These are phyloP conservation scores for Druon quercuslanigerum DNA, from an alignment of 1,140 invertebrate species.

Conservation along the genomic window DNA sequence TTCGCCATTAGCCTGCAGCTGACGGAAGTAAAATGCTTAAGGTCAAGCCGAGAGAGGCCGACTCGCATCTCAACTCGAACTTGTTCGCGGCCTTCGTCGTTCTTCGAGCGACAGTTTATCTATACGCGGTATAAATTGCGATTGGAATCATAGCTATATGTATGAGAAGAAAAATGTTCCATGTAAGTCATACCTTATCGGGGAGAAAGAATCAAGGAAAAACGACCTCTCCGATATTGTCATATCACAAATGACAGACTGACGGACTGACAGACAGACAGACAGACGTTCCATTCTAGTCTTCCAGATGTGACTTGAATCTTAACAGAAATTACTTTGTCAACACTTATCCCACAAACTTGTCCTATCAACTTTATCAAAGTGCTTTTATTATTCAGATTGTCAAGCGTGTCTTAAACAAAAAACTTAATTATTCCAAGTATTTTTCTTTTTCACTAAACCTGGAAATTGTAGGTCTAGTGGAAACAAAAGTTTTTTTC, in stretches of 20 bases:
- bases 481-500: no score
- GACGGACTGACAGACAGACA: no score
- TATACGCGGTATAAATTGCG: slow-evolving; percentile 50
- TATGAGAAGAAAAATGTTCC: slow-evolving; percentile 1
- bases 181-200: slow-evolving; percentile 25
- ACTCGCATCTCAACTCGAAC: slow-evolving; percentile 60
- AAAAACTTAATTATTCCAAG: no score
- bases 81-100: slow-evolving; percentile 57
- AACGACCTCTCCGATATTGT: background rate
- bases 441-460: no score
- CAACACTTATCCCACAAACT: no score
- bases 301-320: no score
- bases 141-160: slow-evolving; percentile 50
- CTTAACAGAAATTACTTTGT: no score
- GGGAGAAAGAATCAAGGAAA: slow-evolving; percentile 24
- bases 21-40: slow-evolving; percentile 63
- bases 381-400: no score
- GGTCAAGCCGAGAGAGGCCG: slow-evolving; percentile 56
- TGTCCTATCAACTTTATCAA: no score
- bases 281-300: no score
- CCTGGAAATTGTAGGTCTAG: no score
- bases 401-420: no score
- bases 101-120: slow-evolving; percentile 53
- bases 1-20: slow-evolving; percentile 63
- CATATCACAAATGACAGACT: background rate